Conservation (phyloP, 2,888 invertebrate species). For the Formica aserva region DNA sequence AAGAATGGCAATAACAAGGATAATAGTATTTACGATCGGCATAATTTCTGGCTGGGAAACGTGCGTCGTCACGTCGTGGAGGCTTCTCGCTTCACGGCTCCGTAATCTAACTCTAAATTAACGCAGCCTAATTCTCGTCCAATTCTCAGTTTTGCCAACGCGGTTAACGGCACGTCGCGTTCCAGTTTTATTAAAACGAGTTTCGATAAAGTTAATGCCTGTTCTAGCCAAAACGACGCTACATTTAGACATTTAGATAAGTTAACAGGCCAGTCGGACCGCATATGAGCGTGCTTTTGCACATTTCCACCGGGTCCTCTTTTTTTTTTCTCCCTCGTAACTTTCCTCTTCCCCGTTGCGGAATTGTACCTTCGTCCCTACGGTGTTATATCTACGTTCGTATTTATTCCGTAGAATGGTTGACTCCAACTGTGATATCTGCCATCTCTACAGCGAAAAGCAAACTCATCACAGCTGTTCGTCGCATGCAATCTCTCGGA, state of each 20-base stretch:
- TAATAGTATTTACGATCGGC: slow-evolving; percentile 35
- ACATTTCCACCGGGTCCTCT: neutral
- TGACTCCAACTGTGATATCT: slow-evolving; percentile 64
- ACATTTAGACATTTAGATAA: slow-evolving; percentile 78
- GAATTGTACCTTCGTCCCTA: neutral
- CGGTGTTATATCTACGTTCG: slow-evolving; percentile 11
- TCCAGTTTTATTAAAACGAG: slow-evolving; percentile 78
- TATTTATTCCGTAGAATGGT: slow-evolving; percentile 68
- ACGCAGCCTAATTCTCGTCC: slow-evolving; percentile 79
- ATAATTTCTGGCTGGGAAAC: slow-evolving; percentile 23
- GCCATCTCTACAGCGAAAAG: slow-evolving; percentile 65
- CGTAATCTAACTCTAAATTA: slow-evolving; percentile 78
- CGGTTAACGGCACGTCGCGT: slow-evolving; percentile 58
- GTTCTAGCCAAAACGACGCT: slow-evolving; percentile 52
- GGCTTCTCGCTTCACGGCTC: slow-evolving; percentile 50
- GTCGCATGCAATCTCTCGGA: slow-evolving; percentile 69
- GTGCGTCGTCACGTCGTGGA: slow-evolving; percentile 41
- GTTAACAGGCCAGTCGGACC: slow-evolving; percentile 70
- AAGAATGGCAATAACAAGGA: slow-evolving; percentile 34
- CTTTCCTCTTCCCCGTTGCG: neutral
- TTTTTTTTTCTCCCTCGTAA: slow-evolving; percentile 21
- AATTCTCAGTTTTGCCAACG: slow-evolving; percentile 75
- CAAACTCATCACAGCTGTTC: slow-evolving; percentile 73
- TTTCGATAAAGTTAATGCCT: slow-evolving; percentile 81
- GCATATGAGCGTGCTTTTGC: slow-evolving; percentile 19